Conservation (phyloP, 1,140 invertebrate species). For the Drosophila funebris region DNA sequence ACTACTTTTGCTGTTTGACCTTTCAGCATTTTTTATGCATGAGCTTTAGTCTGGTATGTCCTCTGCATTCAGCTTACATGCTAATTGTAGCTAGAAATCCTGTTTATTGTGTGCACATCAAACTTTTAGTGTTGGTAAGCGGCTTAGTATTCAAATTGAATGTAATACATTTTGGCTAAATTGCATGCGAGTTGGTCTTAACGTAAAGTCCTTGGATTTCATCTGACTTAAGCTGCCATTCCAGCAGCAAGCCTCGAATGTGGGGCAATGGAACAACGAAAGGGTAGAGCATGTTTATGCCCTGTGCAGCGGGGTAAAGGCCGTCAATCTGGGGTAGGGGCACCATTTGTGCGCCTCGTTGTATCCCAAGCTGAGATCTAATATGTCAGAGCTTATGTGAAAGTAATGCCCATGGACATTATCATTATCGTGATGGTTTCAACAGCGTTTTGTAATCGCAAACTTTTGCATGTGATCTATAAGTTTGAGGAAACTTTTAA, state of each 20-base stretch:
- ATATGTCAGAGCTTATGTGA: slow-evolving; percentile 41
- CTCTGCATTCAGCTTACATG: slow-evolving; percentile 63
- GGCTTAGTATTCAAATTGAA: slow-evolving; percentile 83
- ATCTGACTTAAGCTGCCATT: slow-evolving; percentile 68
- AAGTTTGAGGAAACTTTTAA: background rate
- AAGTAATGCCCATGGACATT: slow-evolving; percentile 13
- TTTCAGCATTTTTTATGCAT: slow-evolving; percentile 22
- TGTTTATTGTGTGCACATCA: slow-evolving; percentile 82
- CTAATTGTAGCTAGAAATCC: slow-evolving; percentile 81
- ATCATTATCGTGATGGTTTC: slow-evolving; percentile 25
- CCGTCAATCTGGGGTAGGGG: background rate
- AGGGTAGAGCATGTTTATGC: slow-evolving; percentile 25
- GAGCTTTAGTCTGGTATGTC: slow-evolving; percentile 24
- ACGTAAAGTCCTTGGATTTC: slow-evolving; percentile 64
- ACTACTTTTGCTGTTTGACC: slow-evolving; percentile 6
- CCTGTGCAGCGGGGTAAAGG: background rate
- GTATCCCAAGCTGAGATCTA: background rate
- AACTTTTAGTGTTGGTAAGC: slow-evolving; percentile 82
- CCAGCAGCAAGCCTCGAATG: background rate
- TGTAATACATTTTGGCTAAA: slow-evolving; percentile 80
- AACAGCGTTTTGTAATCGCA: background rate
- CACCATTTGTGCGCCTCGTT: background rate
- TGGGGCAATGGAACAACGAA: slow-evolving; percentile 1
- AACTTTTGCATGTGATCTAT: background rate
- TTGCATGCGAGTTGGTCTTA: slow-evolving; percentile 77